Base-by-base conservation (phyloP, 2,797 vertebrate species). In the Capromys pilorides region DNA sequence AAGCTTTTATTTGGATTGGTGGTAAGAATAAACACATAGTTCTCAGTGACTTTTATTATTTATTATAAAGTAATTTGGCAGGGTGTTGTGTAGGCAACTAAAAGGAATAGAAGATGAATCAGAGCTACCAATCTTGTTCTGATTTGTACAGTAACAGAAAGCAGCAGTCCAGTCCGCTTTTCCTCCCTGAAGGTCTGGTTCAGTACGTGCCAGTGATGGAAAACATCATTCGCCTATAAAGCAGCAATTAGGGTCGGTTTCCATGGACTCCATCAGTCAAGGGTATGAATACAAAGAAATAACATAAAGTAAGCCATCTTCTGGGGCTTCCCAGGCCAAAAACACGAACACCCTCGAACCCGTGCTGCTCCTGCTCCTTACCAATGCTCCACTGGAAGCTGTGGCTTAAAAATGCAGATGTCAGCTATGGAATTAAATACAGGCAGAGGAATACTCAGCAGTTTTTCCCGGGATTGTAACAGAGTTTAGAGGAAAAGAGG, bases 191-290 rank as follows among this genome's bases (percentile, higher is more conserved):
- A 97, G 98, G 97, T 97, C 97, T 98, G 97, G 97, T 98, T 98
- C 98, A 98, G 97, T 97, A 98, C 90, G 98, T 98, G 98, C 97
- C 98, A 98, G 93, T 98, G 98, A 98, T 97, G 97, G 97, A 98
- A 98, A 98, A 98, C 98, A 98, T 97, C 96, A 95, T 97, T 95
- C 86, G 95, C 97, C 98, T 98, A 98, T 97, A 98, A 98, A 98
- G 97, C 97, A 97, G 97, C 97, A 98, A 98, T 98, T 98, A 98
- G 94, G 96, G 69, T 94, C 97, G 97, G 97, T 98, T 98, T 98
- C 97, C 97, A 98, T 96, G 97, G 98, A 97, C 96, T 98, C 98
- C 97, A 96, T 98, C 97, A 97, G 97, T 93, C 96, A 96, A 97
- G 98, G 84, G 88, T 80, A 97, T 92, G 95, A 97, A 97, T 91